Percentiles rank a stretch among this genome's conserved stretches.
Conservation (phyloP, 2,797 vertebrate species). For the Meda fulgida region DNA sequence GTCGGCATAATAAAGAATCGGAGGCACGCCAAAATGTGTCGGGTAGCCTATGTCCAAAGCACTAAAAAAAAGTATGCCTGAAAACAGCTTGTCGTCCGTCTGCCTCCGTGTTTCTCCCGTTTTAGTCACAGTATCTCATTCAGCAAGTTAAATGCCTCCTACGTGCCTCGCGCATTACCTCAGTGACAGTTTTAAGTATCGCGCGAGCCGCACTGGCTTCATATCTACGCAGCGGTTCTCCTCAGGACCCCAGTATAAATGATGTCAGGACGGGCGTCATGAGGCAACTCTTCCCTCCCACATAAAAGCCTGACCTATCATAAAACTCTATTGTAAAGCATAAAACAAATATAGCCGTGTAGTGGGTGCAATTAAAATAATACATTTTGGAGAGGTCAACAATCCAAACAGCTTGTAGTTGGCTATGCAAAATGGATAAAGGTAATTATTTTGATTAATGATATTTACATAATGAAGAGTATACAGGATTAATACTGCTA, state of each 20-base stretch:
- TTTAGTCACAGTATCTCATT: conserved; percentile 16
- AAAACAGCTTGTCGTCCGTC: conserved; percentile 18
- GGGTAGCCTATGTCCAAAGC: conserved; percentile 29
- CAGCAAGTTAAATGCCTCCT: conserved; percentile 56
- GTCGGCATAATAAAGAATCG: conserved; percentile 1
- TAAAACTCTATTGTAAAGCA: conserved; percentile 51
- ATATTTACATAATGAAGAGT: neutral
- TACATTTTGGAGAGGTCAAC: neutral
- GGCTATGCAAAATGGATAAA: neutral
- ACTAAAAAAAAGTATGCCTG: conserved; percentile 13
- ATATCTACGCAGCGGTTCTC: conserved; percentile 60
- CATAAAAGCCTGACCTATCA: conserved; percentile 52
- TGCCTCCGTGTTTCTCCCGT: conserved; percentile 13
- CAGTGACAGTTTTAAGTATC: conserved; percentile 55
- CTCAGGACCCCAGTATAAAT: conserved; percentile 68
- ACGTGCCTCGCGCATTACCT: conserved; percentile 59
- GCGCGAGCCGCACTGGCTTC: conserved; percentile 52
- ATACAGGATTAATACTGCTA: neutral
- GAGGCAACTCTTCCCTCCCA: conserved; percentile 65
- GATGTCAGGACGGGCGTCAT: conserved; percentile 79
- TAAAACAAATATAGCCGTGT: conserved; percentile 51
- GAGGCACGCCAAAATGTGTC: neutral
- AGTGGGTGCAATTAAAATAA: neutral
- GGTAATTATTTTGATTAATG: neutral
- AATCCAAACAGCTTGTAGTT: neutral